Evolutionary conservation across 2,888 invertebrate species (phyloP), one percentile per base, ranked within the genome.

Genomic region (Mythimna albipuncta): DNA sequence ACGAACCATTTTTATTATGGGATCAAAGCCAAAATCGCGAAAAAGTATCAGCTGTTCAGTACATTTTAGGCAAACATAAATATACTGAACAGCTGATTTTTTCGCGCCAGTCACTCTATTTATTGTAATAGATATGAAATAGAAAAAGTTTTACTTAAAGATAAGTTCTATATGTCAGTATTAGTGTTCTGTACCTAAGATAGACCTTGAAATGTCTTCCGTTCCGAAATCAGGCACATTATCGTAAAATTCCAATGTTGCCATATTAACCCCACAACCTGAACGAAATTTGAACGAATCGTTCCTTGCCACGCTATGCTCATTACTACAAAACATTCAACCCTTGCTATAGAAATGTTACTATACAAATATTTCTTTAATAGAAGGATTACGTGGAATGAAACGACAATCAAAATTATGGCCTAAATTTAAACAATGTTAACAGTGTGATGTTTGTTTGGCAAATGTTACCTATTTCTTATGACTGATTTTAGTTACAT

Each of bases 151-250:
- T 76, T n/a, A 21, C 19, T 19, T 13, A 57, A n/a, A n/a, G 19
- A 32, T 47, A 21, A 32, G 7, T 32, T 35, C 21, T 38, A 62
- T 26, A 62, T 38, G 2, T n/a, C 2, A 1, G 62, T 52, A 26
- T 26, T 41, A 21, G 47, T 47, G 4, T 41, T 26, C 19, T 44
- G 16, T 41, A 63, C 58, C n/a, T 55, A n/a, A 55, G 58, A 66
- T 66, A 61, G 16, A 72, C 64, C 61, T 82, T 77, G 66, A 58
- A 62, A 54, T 35, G 16, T 16, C 64, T 77, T 81, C 64, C 70
- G 59, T 47, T 57, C 16, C 38, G n/a, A 16, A 54, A 76, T 64
- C 52, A 19, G 11, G 21, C n/a, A 41, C 19, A 57, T 59, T 82
- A 79, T 82, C 82, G 47, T 4, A 10, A 50, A 50, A 82, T 5